Percentiles rank a stretch among this genome's conserved stretches.
phyloP scores from a whole-genome alignment of 53 echinoderm and acorn worm species.

The Luidia sarsii region DNA sequence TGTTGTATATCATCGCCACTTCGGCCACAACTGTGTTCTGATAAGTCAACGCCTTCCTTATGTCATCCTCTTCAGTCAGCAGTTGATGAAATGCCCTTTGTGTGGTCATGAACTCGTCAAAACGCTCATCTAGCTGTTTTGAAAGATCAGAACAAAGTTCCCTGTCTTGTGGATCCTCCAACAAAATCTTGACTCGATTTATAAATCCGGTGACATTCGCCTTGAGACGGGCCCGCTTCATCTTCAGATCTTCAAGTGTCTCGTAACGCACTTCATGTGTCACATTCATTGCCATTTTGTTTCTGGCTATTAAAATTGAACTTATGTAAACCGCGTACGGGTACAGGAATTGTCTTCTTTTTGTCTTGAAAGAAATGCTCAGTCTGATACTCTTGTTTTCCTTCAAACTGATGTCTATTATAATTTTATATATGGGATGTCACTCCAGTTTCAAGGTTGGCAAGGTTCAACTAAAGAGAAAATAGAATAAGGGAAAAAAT shows the following conservation, averaged over 20 bases:
- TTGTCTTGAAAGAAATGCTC: background rate
- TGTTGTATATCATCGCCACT: no score
- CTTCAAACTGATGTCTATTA: background rate
- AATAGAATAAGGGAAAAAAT: no score
- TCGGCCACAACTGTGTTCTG: conserved; percentile 4
- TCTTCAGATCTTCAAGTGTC: background rate
- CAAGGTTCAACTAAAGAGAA: no score
- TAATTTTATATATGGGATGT: no score
- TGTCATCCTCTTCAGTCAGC: background rate
- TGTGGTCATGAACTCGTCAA: background rate
- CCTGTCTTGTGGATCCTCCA: background rate
- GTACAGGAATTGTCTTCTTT: background rate
- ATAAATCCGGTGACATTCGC: background rate
- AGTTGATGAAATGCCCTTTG: conserved; percentile 1
- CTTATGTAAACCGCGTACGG: background rate
- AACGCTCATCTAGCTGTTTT: background rate
- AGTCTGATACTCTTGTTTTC: conserved; percentile 1
- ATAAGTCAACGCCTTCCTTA: background rate
- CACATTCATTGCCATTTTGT: background rate
- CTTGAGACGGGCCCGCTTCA: background rate
- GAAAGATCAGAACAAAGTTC: background rate
- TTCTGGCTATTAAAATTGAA: background rate
- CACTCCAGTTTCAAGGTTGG: no score
- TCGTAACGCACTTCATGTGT: background rate
- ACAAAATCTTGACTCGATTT: background rate